These are phyloP conservation scores for Leptestheria dahalacensis DNA, from an alignment of 1,140 invertebrate genomes.

Conservation along the genomic window DNA sequence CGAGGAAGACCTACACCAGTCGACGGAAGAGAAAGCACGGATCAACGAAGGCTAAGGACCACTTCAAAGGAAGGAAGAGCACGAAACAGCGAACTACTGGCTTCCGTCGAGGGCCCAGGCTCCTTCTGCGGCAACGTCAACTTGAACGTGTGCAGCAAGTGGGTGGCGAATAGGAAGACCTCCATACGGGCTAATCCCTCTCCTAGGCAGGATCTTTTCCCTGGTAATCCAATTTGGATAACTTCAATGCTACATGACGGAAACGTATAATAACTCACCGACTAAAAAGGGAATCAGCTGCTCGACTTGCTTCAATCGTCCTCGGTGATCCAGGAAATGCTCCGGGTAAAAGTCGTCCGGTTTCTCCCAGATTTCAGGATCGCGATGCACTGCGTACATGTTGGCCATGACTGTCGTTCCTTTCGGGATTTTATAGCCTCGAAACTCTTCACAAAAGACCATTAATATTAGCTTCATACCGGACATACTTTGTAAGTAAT, in stretches of 20 bases:
- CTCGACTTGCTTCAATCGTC: not conserved
- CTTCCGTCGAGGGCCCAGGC: conserved; percentile 17
- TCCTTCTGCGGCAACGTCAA: conserved; percentile 25
- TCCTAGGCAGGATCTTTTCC: conserved; percentile 26
- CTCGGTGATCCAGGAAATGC: not conserved
- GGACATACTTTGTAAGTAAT: too few species aligned
- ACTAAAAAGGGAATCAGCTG: not conserved
- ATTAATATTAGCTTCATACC: too few species aligned
- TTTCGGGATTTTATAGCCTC: not conserved
- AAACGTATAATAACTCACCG: not conserved
- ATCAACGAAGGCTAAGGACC: too few species aligned
- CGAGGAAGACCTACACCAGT: too few species aligned
- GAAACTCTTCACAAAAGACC: not conserved
- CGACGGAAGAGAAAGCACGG: too few species aligned
- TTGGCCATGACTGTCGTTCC: not conserved
- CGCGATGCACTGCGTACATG: not conserved
- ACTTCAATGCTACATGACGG: not conserved
- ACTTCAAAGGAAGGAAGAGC: too few species aligned
- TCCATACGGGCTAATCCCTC: conserved; percentile 31
- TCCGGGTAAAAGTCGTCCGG: not conserved
- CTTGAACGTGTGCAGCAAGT: conserved; percentile 29
- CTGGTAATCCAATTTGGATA: conserved; percentile 11
- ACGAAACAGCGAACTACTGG: too few species aligned
- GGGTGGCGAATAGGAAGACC: conserved; percentile 30
- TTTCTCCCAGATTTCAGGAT: not conserved